Evolutionary conservation across 1,140 invertebrate genomes (phyloP), one percentile per base, ranked within the genome.

Genomic region (Drosophila serrata): DNA sequence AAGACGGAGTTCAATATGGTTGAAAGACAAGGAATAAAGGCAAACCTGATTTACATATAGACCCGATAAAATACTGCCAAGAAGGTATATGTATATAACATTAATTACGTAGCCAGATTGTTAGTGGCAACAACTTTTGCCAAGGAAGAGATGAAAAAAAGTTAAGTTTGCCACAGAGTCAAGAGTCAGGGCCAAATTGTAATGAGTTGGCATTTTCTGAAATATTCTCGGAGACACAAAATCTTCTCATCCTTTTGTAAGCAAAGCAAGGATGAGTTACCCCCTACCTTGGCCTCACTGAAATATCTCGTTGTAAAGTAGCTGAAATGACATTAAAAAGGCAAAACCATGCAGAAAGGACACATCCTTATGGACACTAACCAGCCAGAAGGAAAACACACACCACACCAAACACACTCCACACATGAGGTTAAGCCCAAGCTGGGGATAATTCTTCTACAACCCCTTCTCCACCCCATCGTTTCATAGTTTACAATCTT

Each of bases 131-230:
- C 55, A 64, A 64, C 61, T 64, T 57, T 40, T 24, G 11, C n/a
- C 4, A 8, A 31, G 17, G 48, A 39, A 24, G 4, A 24, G 24
- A 45, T 22, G 43, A 62, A 62, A 70, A 58, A 60, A 78, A 59
- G 75, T 78, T 78, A 55, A 55, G n/a, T n/a, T n/a, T n/a, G n/a
- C n/a, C n/a, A n/a, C n/a, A n/a, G n/a, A n/a, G 65, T 37, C 64
- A 55, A 58, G 81, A 84, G 65, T 70, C 85, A 59, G 79, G 79
- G 65, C 79, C 48, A 88, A 90, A 88, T 90, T 88, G 73, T 88
- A 88, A 88, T 88, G 85, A 88, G 85, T 82, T 88, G 85, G 85
- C 84, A 88, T 88, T 84, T 88, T 88, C 40, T 42, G 64, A 88
- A 82, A 77, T 37, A 24, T 82, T 82, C 67, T 69, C 60, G 55